These are phyloP conservation scores for Pseudorhombus dupliciocellatus DNA, from an alignment of 2,113 vertebrate species.

Conservation along the genomic window DNA sequence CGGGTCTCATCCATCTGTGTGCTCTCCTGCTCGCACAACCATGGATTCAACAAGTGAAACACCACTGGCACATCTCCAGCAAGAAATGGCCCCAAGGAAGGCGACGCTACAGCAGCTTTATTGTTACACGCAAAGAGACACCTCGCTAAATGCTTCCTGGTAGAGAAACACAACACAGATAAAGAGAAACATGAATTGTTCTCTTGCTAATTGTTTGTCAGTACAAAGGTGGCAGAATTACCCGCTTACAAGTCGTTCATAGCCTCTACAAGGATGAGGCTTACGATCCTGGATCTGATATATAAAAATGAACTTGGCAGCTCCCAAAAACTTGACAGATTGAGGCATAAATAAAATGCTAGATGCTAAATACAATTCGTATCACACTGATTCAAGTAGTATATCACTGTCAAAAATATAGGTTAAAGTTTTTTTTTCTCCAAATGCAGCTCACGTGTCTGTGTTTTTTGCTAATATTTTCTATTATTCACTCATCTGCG, in stretches of 20 bases:
- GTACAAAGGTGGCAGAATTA: conserved; percentile 39
- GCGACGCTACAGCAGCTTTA: conserved; percentile 66
- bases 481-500: not conserved
- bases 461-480: not conserved
- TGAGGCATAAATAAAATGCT: too few species aligned
- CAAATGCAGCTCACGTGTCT: not conserved
- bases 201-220: conserved; percentile 74
- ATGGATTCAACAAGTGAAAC: conserved; percentile 69
- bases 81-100: conserved; percentile 67
- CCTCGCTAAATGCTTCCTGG: conserved; percentile 72
- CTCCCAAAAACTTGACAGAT: too few species aligned
- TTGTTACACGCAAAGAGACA: conserved; percentile 76
- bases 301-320: not conserved
- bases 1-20: conserved; percentile 43
- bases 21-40: conserved; percentile 35
- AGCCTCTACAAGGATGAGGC: not conserved
- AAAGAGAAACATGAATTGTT: conserved; percentile 67
- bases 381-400: too few species aligned
- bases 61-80: conserved; percentile 74
- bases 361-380: too few species aligned
- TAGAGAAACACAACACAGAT: conserved; percentile 60
- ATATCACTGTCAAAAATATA: too few species aligned
- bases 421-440: not conserved
- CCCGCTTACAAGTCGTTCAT: conserved; percentile 26
- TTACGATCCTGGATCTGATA: not conserved